A percentile compares a stretch with the other conserved stretches of the same genome.
phyloP scores from a whole-genome alignment of 2,113 vertebrate genomes.

The Saguinus imperator region DNA sequence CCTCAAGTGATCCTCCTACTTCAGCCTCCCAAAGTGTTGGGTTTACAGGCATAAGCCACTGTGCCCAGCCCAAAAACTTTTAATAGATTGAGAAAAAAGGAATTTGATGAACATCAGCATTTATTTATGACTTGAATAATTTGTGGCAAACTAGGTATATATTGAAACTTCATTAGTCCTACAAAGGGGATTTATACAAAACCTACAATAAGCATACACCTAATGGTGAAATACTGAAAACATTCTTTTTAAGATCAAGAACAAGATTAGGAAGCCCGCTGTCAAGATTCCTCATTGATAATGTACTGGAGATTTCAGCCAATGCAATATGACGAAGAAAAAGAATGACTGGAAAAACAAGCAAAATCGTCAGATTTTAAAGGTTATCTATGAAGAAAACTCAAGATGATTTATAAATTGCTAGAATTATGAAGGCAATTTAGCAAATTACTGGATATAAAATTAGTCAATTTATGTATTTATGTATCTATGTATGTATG shows the following conservation, averaged over 20 bases:
- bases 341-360: background rate
- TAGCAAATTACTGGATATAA: background rate
- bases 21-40: too few species aligned
- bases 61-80: background rate
- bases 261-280: background rate
- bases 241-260: background rate
- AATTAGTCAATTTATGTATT: background rate
- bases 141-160: background rate
- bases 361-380: background rate
- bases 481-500: too few species aligned
- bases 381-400: background rate
- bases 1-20: too few species aligned
- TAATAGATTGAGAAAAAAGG: background rate
- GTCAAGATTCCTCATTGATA: background rate
- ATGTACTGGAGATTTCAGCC: background rate
- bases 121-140: conserved; percentile 30
- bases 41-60: too few species aligned
- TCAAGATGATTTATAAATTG: background rate
- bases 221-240: background rate
- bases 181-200: background rate
- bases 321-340: background rate
- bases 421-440: background rate
- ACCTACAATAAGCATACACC: background rate
- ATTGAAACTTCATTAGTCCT: background rate
- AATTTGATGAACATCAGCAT: background rate